Percentiles rank a stretch among this genome's conserved stretches.
phyloP scores from a whole-genome alignment of 92 coral and sea anemone species.

The Porites evermanni region DNA sequence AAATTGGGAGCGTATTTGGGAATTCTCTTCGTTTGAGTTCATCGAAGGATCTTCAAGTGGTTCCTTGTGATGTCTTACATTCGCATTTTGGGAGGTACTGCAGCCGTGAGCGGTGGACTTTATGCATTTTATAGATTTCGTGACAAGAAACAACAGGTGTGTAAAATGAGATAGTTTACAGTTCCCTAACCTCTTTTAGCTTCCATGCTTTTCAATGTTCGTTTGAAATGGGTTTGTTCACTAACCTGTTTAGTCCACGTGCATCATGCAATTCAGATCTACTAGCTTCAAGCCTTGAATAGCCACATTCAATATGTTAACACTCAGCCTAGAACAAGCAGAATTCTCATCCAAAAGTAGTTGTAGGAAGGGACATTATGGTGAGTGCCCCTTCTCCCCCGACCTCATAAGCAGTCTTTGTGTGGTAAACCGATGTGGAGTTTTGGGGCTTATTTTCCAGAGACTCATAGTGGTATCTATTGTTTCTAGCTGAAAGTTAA shows the following conservation, averaged over 20 bases:
- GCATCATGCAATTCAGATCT: not conserved
- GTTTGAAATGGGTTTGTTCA: not conserved
- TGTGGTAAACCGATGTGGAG: too few relatives aligned
- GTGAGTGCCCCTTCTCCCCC: too few relatives aligned
- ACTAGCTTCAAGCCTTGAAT: not conserved
- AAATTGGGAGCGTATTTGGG: not conserved
- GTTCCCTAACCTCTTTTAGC: not conserved
- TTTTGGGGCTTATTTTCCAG: too few relatives aligned
- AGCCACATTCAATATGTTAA: not conserved
- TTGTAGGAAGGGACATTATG: too few relatives aligned
- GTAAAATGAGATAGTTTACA: not conserved
- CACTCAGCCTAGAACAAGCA: not conserved
- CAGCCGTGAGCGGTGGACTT: slow-evolving; percentile 75
- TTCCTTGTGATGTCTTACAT: slow-evolving; percentile 62
- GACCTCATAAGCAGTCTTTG: too few relatives aligned
- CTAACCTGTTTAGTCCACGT: not conserved
- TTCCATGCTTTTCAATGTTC: not conserved
- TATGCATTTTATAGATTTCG: slow-evolving; percentile 65
- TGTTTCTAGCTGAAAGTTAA: too few relatives aligned
- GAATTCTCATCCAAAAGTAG: too few relatives aligned
- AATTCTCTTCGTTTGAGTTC: not conserved
- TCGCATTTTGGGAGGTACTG: slow-evolving; percentile 76
- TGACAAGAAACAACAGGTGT: slow-evolving; percentile 17
- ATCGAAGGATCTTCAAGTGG: not conserved
- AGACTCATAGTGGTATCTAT: too few relatives aligned